Conservation (phyloP, 2,888 invertebrate genomes). For the Xestoiulus laeticollis region DNA sequence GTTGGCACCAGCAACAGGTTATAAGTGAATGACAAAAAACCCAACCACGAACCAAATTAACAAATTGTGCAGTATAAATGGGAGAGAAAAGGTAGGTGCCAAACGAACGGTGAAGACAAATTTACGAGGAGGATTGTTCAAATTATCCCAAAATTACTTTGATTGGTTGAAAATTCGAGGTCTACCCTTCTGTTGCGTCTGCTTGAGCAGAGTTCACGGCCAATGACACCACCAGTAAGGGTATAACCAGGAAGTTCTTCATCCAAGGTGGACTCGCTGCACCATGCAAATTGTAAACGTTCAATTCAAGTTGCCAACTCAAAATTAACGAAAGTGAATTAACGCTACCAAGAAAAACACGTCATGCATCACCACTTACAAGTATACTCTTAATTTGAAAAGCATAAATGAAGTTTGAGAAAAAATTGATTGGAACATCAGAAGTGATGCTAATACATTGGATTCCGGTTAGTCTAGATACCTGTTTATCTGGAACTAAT, state of each 20-base stretch:
- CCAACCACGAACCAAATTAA: slow-evolving; percentile 2
- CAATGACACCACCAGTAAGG: slow-evolving; percentile 42
- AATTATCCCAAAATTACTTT: slow-evolving; percentile 34
- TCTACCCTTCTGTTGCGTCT: slow-evolving; percentile 21
- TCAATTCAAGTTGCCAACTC: neutral
- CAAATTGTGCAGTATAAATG: slow-evolving; percentile 27
- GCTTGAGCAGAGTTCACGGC: slow-evolving; percentile 48
- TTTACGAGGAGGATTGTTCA: slow-evolving; percentile 42
- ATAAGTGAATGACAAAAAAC: neutral
- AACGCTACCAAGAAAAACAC: neutral
- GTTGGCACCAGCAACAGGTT: neutral
- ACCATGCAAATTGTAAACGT: neutral
- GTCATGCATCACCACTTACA: neutral
- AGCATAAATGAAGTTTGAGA: neutral
- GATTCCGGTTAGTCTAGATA: no score
- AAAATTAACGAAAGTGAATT: slow-evolving; percentile 1
- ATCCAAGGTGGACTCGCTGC: neutral
- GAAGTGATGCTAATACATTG: neutral
- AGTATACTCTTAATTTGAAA: neutral
- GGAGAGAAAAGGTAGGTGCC: slow-evolving; percentile 20
- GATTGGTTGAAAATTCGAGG: slow-evolving; percentile 35
- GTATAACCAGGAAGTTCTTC: slow-evolving; percentile 49
- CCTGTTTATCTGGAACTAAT: no score
- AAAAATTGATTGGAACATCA: no score
- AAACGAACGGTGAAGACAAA: slow-evolving; percentile 41